Percentiles rank a stretch among this genome's conserved stretches.
These are phyloP conservation scores for Drosophila triauraria DNA, from an alignment of 1,140 invertebrate genomes.

Conservation along the genomic window DNA sequence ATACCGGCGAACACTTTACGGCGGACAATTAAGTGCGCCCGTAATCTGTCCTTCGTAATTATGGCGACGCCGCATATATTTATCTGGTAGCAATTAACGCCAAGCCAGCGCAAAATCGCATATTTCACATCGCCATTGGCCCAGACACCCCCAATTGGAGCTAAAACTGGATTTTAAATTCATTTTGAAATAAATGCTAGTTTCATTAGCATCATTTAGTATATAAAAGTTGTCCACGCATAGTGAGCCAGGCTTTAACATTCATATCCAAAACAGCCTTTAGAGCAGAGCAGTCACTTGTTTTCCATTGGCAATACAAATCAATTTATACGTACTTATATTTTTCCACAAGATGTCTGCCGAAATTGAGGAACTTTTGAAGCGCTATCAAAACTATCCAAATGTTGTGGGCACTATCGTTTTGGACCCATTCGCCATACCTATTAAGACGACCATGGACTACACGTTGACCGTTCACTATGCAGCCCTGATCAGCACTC, in stretches of 20 bases:
- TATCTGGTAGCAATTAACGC: conserved; percentile 78
- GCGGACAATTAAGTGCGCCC: conserved; percentile 74
- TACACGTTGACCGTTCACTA: conserved; percentile 91
- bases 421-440: conserved; percentile 91
- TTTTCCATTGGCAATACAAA: not conserved
- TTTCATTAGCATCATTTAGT: too few species aligned
- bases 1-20: conserved; percentile 66
- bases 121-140: conserved; percentile 63
- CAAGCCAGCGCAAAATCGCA: conserved; percentile 47
- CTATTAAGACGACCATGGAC: conserved; percentile 91
- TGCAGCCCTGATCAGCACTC: conserved; percentile 87
- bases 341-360: conserved; percentile 85
- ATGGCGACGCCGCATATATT: conserved; percentile 75
- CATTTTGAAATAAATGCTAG: not conserved
- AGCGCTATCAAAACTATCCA: conserved; percentile 89
- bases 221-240: not conserved
- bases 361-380: conserved; percentile 92
- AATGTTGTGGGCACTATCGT: conserved; percentile 91
- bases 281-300: not conserved
- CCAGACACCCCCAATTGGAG: conserved; percentile 29
- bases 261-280: not conserved
- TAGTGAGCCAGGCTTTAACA: conserved; percentile 5
- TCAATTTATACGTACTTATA: not conserved
- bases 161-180: conserved; percentile 17
- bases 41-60: conserved; percentile 81